A percentile compares a stretch with the other conserved stretches of the same genome.
Conservation (phyloP, 2,888 invertebrate species). For the Asteroscopus sphinx region DNA sequence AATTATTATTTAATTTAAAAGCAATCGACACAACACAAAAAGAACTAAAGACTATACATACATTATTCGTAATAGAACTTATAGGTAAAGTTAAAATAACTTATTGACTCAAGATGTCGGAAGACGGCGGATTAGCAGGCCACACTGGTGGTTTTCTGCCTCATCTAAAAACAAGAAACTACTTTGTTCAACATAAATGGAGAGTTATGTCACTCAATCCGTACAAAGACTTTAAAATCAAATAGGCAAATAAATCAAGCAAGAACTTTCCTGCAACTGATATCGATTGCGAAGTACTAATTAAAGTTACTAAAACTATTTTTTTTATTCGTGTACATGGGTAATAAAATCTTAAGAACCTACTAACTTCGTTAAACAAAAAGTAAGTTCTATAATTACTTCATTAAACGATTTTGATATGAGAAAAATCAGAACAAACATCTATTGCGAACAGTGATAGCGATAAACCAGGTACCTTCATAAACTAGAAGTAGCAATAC, state of each 20-base stretch:
- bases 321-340: too few relatives aligned
- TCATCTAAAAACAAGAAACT: background rate
- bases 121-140: constrained; percentile 14
- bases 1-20: constrained; percentile 35
- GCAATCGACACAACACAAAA: constrained; percentile 22
- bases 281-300: background rate
- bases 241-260: background rate
- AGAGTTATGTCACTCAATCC: too few relatives aligned
- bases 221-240: too few relatives aligned
- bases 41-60: background rate
- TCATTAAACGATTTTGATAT: background rate
- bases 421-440: too few relatives aligned
- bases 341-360: too few relatives aligned
- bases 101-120: constrained; percentile 8
- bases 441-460: too few relatives aligned
- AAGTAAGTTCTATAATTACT: background rate
- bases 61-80: background rate
- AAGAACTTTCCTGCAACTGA: background rate
- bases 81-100: background rate
- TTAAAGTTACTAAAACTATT: too few relatives aligned
- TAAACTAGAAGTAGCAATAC: constrained; percentile 33
- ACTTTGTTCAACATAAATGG: too few relatives aligned
- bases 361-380: too few relatives aligned
- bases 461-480: constrained; percentile 25
- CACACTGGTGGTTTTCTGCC: background rate